These are phyloP conservation scores for Morone chrysops DNA, from an alignment of 2,113 vertebrate genomes.

Conservation along the genomic window DNA sequence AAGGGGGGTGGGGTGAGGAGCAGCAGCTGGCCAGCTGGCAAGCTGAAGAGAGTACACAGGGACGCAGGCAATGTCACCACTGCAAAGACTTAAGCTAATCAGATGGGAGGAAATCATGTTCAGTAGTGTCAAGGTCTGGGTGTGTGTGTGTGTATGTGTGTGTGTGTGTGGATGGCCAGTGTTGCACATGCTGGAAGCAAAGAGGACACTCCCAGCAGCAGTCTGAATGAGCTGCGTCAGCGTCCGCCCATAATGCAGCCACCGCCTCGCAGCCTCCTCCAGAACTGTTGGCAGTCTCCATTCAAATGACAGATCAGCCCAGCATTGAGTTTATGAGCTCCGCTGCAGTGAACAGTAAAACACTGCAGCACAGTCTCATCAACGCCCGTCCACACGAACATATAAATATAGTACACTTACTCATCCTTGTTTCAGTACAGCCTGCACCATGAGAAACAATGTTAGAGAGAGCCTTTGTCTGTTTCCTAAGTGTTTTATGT, in stretches of 20 bases:
- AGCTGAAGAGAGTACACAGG: slow-evolving; percentile 30
- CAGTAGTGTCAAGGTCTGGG: slow-evolving; percentile 16
- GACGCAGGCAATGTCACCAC: slow-evolving; percentile 39
- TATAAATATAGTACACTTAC: slow-evolving; percentile 11
- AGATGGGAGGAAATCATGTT: slow-evolving; percentile 32
- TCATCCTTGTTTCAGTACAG: slow-evolving; percentile 14
- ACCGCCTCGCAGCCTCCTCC: slow-evolving; percentile 55
- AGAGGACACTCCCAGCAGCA: slow-evolving; percentile 68
- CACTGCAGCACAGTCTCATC: background rate
- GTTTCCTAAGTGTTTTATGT: background rate
- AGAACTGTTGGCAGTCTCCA: slow-evolving; percentile 35
- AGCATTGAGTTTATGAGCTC: slow-evolving; percentile 21
- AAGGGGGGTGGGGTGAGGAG: slow-evolving; percentile 46
- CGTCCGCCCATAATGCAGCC: slow-evolving; percentile 58
- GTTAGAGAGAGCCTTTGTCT: background rate
- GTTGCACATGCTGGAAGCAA: slow-evolving; percentile 43
- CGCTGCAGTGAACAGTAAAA: slow-evolving; percentile 9
- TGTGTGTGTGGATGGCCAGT: slow-evolving; percentile 35
- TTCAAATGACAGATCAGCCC: slow-evolving; percentile 30
- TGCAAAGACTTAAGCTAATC: slow-evolving; percentile 38
- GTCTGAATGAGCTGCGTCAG: slow-evolving; percentile 71
- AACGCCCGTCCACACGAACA: background rate
- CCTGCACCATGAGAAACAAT: background rate
- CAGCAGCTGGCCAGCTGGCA: slow-evolving; percentile 63
- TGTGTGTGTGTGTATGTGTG: slow-evolving; percentile 31